Base-by-base conservation (phyloP, 1,140 invertebrate species). In the Eufriesea mexicana region DNA sequence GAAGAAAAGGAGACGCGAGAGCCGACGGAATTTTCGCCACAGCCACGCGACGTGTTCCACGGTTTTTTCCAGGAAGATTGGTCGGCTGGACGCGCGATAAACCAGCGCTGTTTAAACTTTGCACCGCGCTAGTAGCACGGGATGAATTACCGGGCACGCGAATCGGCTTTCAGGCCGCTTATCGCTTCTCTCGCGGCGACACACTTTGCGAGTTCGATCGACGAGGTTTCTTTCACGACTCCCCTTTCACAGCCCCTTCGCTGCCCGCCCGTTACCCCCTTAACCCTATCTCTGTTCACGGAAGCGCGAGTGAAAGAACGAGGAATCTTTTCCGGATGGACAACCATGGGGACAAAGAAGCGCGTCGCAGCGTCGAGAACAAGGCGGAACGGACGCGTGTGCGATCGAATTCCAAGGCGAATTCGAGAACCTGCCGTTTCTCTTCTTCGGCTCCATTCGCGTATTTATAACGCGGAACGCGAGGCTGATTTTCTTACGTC, bases 401-500 rank as follows among this genome's bases (percentile, higher is more conserved):
- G 5, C 57, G 12, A 57, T 72, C 71, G 28, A 72, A 25, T 55
- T 55, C 9, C 35, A 23, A 16, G 16, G 7, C n/a, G n/a, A n/a
- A n/a, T n/a, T n/a, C n/a, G n/a, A n/a, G n/a, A n/a, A n/a, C n/a
- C n/a, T n/a, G n/a, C n/a, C n/a, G n/a, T n/a, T 72, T 45, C 54
- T 45, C 55, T 42, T 42, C 54, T 12, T 51, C 49, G 0, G 12
- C 9, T 51, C 10, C 16, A 72, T 77, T 61, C 18, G 6, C n/a
- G 59, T 85, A 76, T 83, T 79, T 45, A 1, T 85, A 83, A 61
- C 75, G 75, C 45, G n/a, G 54, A 71, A 80, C 61, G 77, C 61
- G 42, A 55, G 75, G 51, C 87, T 88, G 83, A 61, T 88, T 85
- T 88, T 67, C 86, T 88, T 86, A 61, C 78, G 84, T 57, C 68